These are phyloP conservation scores for Todiramphus saurophagus DNA, from an alignment of 2,113 vertebrate species.

Conservation along the genomic window DNA sequence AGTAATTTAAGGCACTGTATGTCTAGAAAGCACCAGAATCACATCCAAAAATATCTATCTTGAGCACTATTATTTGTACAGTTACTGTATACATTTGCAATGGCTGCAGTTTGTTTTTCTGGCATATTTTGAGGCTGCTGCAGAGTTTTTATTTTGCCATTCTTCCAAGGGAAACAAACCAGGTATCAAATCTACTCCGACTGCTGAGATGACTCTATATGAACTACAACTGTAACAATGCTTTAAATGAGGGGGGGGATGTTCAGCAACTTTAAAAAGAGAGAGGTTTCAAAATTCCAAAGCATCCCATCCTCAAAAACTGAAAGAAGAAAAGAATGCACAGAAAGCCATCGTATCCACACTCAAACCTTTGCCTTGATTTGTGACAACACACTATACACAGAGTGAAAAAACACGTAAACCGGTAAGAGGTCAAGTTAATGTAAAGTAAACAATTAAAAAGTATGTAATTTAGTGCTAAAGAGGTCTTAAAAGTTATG, in stretches of 20 bases:
- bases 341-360: fast-evolving
- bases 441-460: background rate
- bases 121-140: background rate
- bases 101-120: background rate
- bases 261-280: background rate
- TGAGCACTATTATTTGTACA: background rate
- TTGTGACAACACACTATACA: background rate
- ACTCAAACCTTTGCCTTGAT: background rate
- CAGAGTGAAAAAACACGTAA: background rate
- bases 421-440: background rate
- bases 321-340: background rate
- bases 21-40: background rate
- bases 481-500: background rate
- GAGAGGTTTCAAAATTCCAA: background rate
- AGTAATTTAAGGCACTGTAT: background rate
- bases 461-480: background rate
- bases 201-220: background rate
- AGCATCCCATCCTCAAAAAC: background rate
- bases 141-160: background rate
- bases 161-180: background rate
- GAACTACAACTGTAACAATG: background rate
- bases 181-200: background rate
- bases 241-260: background rate
- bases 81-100: background rate
- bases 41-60: background rate